phyloP scores from a whole-genome alignment of 92 coral and sea anemone genomes.

The Zoanthus sansibaricus region DNA sequence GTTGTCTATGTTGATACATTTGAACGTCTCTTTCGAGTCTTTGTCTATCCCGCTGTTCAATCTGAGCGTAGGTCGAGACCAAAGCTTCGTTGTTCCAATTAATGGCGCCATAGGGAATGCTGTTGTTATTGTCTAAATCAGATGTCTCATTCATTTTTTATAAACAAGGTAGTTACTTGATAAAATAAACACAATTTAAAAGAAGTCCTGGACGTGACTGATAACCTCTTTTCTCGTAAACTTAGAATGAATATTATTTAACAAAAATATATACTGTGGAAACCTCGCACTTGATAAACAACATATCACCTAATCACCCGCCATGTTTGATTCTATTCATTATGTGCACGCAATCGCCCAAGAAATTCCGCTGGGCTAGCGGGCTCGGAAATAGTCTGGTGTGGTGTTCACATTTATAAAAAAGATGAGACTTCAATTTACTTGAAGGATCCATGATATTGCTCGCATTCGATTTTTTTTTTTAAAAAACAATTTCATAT shows the following conservation, averaged over 20 bases:
- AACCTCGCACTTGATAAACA: neutral
- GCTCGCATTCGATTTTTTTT: too few species aligned
- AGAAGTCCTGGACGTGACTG: neutral
- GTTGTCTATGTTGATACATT: neutral
- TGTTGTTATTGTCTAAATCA: slow-evolving; percentile 85
- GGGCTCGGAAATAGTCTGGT: too few species aligned
- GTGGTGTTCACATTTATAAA: too few species aligned
- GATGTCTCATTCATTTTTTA: slow-evolving; percentile 29
- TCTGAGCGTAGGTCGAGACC: slow-evolving; percentile 43
- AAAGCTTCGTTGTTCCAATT: slow-evolving; percentile 62
- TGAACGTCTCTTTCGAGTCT: slow-evolving; percentile 3
- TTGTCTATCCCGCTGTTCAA: slow-evolving; percentile 41
- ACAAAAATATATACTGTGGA: neutral
- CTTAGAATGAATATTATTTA: neutral
- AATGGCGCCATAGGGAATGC: slow-evolving; percentile 84
- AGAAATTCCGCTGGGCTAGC: neutral
- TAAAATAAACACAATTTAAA: neutral
- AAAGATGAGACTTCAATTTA: too few species aligned
- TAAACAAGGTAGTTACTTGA: neutral
- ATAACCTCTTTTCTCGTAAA: neutral
- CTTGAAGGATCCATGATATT: too few species aligned
- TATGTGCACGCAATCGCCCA: slow-evolving; percentile 59
- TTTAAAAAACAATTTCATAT: too few species aligned
- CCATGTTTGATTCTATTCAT: slow-evolving; percentile 20
- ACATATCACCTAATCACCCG: neutral